phyloP scores from a whole-genome alignment of 2,888 invertebrate genomes.

The Cataglyphis altisquamis region DNA sequence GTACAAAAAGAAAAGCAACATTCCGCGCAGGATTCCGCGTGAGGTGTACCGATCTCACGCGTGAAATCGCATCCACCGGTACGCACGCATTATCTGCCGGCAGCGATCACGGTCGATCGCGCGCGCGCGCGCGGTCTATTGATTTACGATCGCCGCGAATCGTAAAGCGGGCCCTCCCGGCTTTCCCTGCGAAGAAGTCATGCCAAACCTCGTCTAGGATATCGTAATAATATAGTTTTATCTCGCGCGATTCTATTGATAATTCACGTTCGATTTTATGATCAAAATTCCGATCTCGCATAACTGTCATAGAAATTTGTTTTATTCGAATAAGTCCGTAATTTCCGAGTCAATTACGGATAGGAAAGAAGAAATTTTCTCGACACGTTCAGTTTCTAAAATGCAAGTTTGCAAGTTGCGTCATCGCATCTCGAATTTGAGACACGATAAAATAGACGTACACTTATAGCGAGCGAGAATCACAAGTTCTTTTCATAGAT shows the following conservation, averaged over 20 bases:
- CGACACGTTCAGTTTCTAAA: neutral
- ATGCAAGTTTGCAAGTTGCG: neutral
- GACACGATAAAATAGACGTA: neutral
- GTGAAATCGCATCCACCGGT: constrained; percentile 72
- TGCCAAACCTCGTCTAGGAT: constrained; percentile 29
- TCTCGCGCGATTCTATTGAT: neutral
- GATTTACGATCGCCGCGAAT: constrained; percentile 69
- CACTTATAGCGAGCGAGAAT: neutral
- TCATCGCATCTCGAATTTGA: neutral
- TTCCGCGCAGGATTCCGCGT: constrained; percentile 71
- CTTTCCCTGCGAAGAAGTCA: constrained; percentile 62
- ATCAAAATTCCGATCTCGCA: neutral
- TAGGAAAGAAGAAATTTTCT: neutral
- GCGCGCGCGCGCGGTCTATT: constrained; percentile 50
- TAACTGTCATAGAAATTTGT: neutral
- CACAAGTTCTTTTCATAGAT: neutral
- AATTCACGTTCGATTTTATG: constrained; percentile 20
- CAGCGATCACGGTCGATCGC: constrained; percentile 56
- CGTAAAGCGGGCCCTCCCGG: constrained; percentile 52
- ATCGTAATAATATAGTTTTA: constrained; percentile 8
- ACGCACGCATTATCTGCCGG: constrained; percentile 66
- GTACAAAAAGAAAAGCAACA: constrained; percentile 69
- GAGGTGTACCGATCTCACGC: constrained; percentile 73
- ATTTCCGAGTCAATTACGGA: neutral
- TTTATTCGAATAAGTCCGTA: neutral